phyloP scores from a whole-genome alignment of 2,113 vertebrate genomes.

The Saiga tatarica region DNA sequence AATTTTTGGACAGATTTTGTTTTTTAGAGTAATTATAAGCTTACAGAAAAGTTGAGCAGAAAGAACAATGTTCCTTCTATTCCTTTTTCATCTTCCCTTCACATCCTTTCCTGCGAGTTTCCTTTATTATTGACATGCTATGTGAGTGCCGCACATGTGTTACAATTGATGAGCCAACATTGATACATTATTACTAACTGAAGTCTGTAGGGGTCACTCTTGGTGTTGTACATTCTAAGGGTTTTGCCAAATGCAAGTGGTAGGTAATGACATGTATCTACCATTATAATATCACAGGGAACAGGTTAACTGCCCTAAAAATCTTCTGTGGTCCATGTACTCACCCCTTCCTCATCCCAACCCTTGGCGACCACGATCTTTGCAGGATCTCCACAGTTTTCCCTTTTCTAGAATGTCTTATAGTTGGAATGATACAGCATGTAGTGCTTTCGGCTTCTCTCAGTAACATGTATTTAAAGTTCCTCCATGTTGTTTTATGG shows the following conservation, averaged over 20 bases:
- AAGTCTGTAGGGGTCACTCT: not conserved
- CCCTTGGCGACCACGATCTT: not conserved
- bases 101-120: not conserved
- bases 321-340: not conserved
- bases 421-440: not conserved
- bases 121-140: not conserved
- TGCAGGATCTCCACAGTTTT: not conserved
- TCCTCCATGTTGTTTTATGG: not conserved
- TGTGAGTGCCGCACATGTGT: rapidly evolving
- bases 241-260: not conserved
- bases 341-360: not conserved
- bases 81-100: not conserved
- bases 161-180: not conserved
- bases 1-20: not conserved
- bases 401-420: not conserved
- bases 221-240: not conserved
- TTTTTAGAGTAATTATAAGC: not conserved
- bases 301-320: not conserved
- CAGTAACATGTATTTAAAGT: not conserved
- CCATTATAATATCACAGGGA: not conserved
- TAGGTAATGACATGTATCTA: not conserved
- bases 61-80: not conserved
- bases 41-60: not conserved
- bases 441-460: not conserved
- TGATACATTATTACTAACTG: not conserved